Percentiles rank a stretch among this genome's conserved stretches.
Evolutionary conservation across 1,140 invertebrate genomes (phyloP).

Genomic region (Pseudomyrmex flavicornis): DNA sequence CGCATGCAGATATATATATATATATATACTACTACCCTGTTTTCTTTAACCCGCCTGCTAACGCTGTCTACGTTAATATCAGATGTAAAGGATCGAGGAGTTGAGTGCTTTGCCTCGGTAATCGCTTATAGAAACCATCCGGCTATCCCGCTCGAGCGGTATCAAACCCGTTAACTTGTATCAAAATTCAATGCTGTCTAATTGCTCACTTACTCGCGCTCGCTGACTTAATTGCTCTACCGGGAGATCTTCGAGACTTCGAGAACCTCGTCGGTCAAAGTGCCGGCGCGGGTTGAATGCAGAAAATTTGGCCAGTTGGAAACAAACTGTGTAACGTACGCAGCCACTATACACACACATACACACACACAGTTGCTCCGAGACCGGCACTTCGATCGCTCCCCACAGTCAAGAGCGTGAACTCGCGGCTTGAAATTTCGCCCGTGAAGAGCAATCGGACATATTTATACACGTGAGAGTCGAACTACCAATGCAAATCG

Average conservation of each 20-base stretch:
- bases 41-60: constrained; percentile 47
- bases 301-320: constrained; percentile 54
- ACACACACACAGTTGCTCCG: constrained; percentile 3
- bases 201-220: constrained; percentile 40
- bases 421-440: constrained; percentile 34
- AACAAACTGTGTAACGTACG: constrained; percentile 53
- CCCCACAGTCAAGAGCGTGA: constrained; percentile 8
- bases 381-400: constrained; percentile 30
- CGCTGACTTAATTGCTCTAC: constrained; percentile 50
- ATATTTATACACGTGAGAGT: constrained; percentile 1
- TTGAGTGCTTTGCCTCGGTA: constrained; percentile 47
- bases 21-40: background rate
- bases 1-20: background rate
- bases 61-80: constrained; percentile 28
- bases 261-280: constrained; percentile 2
- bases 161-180: background rate
- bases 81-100: background rate
- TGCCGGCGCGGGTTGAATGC: constrained; percentile 30
- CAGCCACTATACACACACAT: constrained; percentile 24
- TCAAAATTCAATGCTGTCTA: constrained; percentile 49
- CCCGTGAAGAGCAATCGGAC: constrained; percentile 16
- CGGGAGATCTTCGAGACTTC: constrained; percentile 49
- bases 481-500: constrained; percentile 30
- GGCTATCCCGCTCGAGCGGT: background rate
- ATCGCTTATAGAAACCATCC: constrained; percentile 8